Base-by-base conservation (phyloP, 2,113 vertebrate genomes). In the Channa maculata region DNA sequence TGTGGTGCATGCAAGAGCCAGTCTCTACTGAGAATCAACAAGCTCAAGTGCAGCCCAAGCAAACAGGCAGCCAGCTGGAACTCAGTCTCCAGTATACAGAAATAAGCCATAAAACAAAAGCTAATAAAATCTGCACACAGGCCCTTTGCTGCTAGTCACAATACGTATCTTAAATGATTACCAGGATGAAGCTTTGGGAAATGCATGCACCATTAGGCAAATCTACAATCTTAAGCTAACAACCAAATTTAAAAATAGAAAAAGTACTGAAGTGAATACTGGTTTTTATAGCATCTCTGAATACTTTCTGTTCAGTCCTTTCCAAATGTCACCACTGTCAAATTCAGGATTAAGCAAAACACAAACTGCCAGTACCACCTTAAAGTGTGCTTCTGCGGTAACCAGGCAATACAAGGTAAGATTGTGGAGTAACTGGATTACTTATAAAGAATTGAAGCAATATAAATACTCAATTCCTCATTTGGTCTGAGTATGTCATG, bases 21-120 rank as follows among this genome's bases (percentile, higher is more conserved):
- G 24, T n/a, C 62, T 75, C 41, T 33, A 15, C 34, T 37, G 46
- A 49, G 44, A 76, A 36, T 67, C 64, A 66, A 77, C 76, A 75
- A 63, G n/a, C 37, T 43, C 50, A 8, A 68, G n/a, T 48, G 34
- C 5, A 65, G 55, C 61, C 39, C 57, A 37, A 71, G 45, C 52
- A 68, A 76, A 72, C 33, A 58, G 1, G 4, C 48, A 13, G 13
- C 45, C 8, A 12, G 53, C 59, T 65, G 53, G 7, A 64, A 8
- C 6, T 71, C 9, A 3, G 13, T 15, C 8, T 72, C 13, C 52
- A 57, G 9, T 45, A 51, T 24, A n/a, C 15, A 6, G 11, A 57
- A 57, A 57, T 8, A 12, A 58, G 36, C 39, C 0, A 48, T 52
- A 59, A 72, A 65, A 55, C 41, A 44, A 24, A 46, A 63, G 57